These are phyloP conservation scores for Leucoraja ocellata DNA, from an alignment of 2,797 vertebrate genomes.

Conservation along the genomic window DNA sequence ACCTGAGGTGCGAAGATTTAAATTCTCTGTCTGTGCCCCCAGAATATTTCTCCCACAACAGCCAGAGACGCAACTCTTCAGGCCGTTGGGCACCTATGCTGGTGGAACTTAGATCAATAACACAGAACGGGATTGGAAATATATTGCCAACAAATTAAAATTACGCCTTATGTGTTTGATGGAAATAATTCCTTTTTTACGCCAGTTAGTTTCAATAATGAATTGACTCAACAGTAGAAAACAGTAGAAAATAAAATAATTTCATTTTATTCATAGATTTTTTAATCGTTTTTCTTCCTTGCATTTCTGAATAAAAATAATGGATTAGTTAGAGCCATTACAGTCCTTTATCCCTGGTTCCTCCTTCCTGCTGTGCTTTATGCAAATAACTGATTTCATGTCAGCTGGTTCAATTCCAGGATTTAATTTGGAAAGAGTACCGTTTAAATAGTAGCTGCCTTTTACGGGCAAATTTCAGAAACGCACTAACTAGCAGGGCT, in stretches of 20 bases:
- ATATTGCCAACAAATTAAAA: background rate
- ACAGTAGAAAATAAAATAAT: background rate
- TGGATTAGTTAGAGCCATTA: background rate
- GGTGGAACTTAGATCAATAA: background rate
- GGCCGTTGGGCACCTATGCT: background rate
- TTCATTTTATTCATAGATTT: background rate
- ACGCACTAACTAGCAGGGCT: background rate
- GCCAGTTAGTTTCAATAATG: background rate
- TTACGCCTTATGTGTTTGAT: background rate
- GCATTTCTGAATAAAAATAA: background rate
- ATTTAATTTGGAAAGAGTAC: background rate
- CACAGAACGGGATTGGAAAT: background rate
- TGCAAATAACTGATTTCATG: background rate
- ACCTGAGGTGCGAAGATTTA: too few relatives aligned
- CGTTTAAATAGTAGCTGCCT: background rate
- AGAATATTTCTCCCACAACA: too few relatives aligned
- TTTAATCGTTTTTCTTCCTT: background rate
- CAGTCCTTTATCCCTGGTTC: background rate
- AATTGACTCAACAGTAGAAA: background rate
- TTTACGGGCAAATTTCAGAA: background rate
- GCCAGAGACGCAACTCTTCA: too few relatives aligned
- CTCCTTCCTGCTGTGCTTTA: background rate
- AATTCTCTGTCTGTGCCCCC: too few relatives aligned
- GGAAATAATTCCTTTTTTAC: background rate
- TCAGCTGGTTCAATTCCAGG: background rate